Percentiles rank a stretch among this genome's conserved stretches.
Conservation (phyloP, 2,113 vertebrate species). For the Microtus oregoni region DNA sequence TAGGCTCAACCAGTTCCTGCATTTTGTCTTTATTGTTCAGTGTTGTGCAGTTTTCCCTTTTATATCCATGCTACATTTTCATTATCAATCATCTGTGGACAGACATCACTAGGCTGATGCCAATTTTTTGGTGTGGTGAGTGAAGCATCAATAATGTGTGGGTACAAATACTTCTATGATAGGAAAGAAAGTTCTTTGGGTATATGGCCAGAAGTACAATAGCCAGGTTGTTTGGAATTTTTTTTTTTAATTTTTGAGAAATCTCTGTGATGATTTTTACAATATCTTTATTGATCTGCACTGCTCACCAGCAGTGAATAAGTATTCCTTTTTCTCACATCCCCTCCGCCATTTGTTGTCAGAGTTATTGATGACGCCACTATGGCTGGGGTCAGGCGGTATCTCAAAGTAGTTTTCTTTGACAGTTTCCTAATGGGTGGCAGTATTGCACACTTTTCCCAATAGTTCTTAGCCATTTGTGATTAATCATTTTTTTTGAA, state of each 20-base stretch:
- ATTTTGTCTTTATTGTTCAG: not conserved
- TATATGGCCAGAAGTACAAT: not conserved
- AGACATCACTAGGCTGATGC: not conserved
- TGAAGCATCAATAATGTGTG: not conserved
- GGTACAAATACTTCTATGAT: not conserved
- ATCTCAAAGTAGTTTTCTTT: not conserved
- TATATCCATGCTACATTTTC: not conserved
- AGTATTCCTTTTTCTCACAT: not conserved
- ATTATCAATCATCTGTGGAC: not conserved
- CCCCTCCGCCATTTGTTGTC: not conserved
- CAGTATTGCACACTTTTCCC: not conserved
- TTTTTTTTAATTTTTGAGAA: not conserved
- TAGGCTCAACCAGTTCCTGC: not conserved
- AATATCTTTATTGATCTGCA: not conserved
- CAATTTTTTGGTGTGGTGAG: not conserved
- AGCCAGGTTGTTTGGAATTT: not conserved
- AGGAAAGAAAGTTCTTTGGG: not conserved
- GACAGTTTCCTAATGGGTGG: not conserved
- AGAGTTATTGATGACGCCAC: not conserved
- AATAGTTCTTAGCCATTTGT: not conserved
- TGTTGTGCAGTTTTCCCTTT: not conserved
- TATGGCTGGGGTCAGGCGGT: not conserved
- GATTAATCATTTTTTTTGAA: not conserved
- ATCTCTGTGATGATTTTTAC: not conserved
- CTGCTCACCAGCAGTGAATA: not conserved